Base-by-base conservation (phyloP, 2,888 invertebrate genomes). In the Melinaea menophilus region DNA sequence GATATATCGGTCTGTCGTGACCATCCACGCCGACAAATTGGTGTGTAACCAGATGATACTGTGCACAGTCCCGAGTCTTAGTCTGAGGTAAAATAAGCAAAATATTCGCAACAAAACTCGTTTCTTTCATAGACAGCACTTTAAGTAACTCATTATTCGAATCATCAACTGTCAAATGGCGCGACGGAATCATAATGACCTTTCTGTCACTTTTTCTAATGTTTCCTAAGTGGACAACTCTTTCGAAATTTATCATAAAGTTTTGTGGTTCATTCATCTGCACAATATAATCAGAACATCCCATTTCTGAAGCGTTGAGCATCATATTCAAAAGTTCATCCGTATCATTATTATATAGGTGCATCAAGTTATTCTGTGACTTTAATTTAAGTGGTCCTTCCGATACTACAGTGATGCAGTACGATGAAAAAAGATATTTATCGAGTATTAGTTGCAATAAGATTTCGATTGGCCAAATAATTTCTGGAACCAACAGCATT, bases 231-330 rank as follows among this genome's bases (percentile, higher is more conserved):
- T 82, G 88, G 54, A 81, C 80, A 12, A 83, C 81, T 69, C 76
- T 75, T 66, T 92, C 91, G 59, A 90, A 83, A 0, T 83, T 79
- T 4, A 62, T 60, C 74, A 92, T 81, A 66, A 91, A 90, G 7
- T 67, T 65, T 56, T 72, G 58, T 1, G 92, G 86, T 57, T 90
- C 72, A 61, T 71, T 67, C 76, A 86, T 76, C 67, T 75, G 76
- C 9, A 91, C 79, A 4, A 91, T 76, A 63, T 88, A 91, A 76
- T 89, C 91, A 11, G 89, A 88, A 74, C 92, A 92, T 11, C 90
- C 91, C 55, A 79, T 81, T 77, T 91, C 90, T 2, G 87, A 85
- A 2, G 82, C 79, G 34, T 77, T 67, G 1, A 86, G 62, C 66
- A 89, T 71, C 57, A 79, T 75, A 9, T 76, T 59, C 5, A 73